Percentiles rank a stretch among this genome's conserved stretches.
Evolutionary conservation across 2,888 invertebrate genomes (phyloP).

Genomic region (Caenorhabditis parvicauda): DNA sequence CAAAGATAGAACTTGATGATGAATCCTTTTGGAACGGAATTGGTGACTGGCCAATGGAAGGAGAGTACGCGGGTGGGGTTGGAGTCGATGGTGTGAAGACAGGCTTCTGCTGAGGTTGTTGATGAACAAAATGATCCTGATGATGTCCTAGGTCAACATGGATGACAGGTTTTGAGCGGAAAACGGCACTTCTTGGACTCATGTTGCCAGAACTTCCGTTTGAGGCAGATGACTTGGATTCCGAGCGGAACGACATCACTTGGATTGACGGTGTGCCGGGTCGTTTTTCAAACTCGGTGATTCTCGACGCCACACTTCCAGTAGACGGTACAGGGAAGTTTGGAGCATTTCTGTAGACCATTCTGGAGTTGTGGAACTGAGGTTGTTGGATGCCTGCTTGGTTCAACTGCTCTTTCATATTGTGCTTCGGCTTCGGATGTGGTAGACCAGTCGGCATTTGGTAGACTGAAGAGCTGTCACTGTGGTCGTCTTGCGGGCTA

Average conservation of each 20-base stretch:
- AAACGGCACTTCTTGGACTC: slow-evolving; percentile 58
- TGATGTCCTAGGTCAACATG: slow-evolving; percentile 47
- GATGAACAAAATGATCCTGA: background rate
- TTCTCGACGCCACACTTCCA: slow-evolving; percentile 55
- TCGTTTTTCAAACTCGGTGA: slow-evolving; percentile 54
- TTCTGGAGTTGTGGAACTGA: slow-evolving; percentile 12
- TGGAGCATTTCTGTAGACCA: slow-evolving; percentile 27
- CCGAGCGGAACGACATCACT: slow-evolving; percentile 8
- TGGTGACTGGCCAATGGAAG: background rate
- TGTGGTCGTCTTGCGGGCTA: slow-evolving; percentile 36
- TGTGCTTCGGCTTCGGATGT: slow-evolving; percentile 61
- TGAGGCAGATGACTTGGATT: slow-evolving; percentile 6
- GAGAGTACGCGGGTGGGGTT: no score
- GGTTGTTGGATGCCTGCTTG: slow-evolving; percentile 29
- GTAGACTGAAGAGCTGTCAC: slow-evolving; percentile 41
- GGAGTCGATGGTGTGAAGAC: slow-evolving; percentile 15
- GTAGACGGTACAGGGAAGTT: slow-evolving; percentile 57
- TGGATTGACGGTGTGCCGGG: slow-evolving; percentile 48
- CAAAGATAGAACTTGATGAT: slow-evolving; percentile 25
- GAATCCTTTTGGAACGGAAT: slow-evolving; percentile 4
- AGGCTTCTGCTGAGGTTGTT: slow-evolving; percentile 4
- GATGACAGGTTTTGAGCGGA: slow-evolving; percentile 58
- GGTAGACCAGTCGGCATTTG: slow-evolving; percentile 52
- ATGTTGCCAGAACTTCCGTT: no score
- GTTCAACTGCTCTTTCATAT: slow-evolving; percentile 59